phyloP scores from a whole-genome alignment of 2,113 vertebrate species.

The Gobius niger region DNA sequence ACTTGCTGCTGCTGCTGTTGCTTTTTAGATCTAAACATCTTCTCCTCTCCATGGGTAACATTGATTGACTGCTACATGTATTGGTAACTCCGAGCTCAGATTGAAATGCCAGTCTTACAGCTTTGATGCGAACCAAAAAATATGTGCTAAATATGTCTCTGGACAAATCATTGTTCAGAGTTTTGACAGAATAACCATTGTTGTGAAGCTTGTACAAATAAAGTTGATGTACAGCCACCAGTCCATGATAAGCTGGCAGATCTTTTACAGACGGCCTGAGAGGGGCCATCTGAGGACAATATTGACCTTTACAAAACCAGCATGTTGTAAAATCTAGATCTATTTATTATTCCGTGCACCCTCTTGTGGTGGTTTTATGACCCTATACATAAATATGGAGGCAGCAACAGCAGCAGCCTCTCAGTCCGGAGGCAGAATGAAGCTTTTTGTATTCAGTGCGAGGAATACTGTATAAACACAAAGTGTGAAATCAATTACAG shows the following conservation, averaged over 20 bases:
- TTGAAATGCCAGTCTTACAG: not conserved
- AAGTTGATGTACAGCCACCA: not conserved
- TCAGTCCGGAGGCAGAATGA: constrained; percentile 75
- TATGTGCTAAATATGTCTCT: not conserved
- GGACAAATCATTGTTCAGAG: not conserved
- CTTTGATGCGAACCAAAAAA: not conserved
- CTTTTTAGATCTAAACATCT: not conserved
- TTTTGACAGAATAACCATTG: not conserved
- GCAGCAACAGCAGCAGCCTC: constrained; percentile 41
- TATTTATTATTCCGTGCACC: constrained; percentile 44
- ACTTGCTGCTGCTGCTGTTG: constrained; percentile 12
- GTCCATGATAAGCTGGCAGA: not conserved
- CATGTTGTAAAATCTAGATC: constrained; percentile 41
- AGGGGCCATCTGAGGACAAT: constrained; percentile 34
- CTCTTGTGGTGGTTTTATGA: constrained; percentile 37
- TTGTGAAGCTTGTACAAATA: not conserved
- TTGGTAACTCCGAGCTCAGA: not conserved
- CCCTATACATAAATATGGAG: constrained; percentile 34
- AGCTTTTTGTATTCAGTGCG: constrained; percentile 52
- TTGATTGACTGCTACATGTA: not conserved
- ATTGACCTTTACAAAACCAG: constrained; percentile 37
- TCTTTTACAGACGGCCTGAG: constrained; percentile 18
- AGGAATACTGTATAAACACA: constrained; percentile 17
- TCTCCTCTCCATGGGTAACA: not conserved
- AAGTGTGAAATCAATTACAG: not conserved